A percentile compares a stretch with the other conserved stretches of the same genome.
Conservation (phyloP, 1,140 invertebrate genomes). For the Cyclina sinensis region DNA sequence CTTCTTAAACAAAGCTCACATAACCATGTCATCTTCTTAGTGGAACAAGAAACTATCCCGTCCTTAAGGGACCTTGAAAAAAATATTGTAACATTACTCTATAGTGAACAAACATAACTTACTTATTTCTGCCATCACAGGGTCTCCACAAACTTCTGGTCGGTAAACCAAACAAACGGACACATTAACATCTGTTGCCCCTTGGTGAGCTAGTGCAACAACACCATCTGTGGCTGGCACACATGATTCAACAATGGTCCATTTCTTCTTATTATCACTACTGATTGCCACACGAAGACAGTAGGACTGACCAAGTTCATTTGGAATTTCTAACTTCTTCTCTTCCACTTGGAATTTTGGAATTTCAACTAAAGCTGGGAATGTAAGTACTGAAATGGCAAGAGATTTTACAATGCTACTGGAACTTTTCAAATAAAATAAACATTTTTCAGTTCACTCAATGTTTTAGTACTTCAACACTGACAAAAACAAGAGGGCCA, state of each 20-base stretch:
- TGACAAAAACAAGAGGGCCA: too few relatives aligned
- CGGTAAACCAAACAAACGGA: conserved; percentile 76
- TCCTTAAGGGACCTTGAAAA: too few relatives aligned
- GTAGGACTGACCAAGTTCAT: conserved; percentile 60
- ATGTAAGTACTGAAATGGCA: conserved; percentile 62
- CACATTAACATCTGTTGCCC: conserved; percentile 74
- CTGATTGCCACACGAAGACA: conserved; percentile 70
- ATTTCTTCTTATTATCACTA: conserved; percentile 44
- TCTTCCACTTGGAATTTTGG: conserved; percentile 61
- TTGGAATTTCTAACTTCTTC: conserved; percentile 50
- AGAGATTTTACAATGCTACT: too few relatives aligned
- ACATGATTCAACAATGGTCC: conserved; percentile 65
- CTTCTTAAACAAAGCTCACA: too few relatives aligned
- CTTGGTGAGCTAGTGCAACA: conserved; percentile 56
- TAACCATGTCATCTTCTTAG: too few relatives aligned
- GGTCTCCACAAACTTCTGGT: conserved; percentile 75
- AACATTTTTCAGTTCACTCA: too few relatives aligned
- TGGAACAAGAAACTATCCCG: too few relatives aligned
- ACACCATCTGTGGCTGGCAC: conserved; percentile 59
- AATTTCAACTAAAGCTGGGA: conserved; percentile 61
- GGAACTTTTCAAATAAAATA: too few relatives aligned
- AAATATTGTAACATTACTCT: too few relatives aligned
- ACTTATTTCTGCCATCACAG: conserved; percentile 69
- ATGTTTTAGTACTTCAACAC: too few relatives aligned
- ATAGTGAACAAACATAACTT: conserved; percentile 58